Base-by-base conservation (phyloP, 2,113 vertebrate species). In the Campylomormyrus numenius region DNA sequence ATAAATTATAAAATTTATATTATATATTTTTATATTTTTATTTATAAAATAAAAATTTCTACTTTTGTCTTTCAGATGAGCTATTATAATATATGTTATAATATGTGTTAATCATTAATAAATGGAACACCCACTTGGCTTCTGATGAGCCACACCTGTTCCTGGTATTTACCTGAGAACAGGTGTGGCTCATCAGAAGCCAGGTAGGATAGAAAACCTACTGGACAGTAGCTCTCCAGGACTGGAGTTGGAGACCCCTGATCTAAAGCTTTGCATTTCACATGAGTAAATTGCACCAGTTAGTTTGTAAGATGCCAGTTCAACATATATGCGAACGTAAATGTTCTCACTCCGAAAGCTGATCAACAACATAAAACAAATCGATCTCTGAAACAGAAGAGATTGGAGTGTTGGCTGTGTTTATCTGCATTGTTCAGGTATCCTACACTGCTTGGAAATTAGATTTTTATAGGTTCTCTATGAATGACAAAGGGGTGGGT, bases 341-440 rank as follows among this genome's bases (percentile, higher is more conserved):
- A 35, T 35, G 42, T 88, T 42, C 35, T 80, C 11, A 56, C 53
- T 19, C n/a, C 58, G 90, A 90, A 42, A 52, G 27, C 13, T 56
- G 6, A 15, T 39, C n/a, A 50, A 21, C 7, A 50, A 83, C 10
- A 35, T 45, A 52, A 35, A 39, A 5, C 39, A n/a, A 85, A 42
- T 48, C 5, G 2, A 21, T 21, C 9, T 31, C n/a, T 58, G n/a
- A 62, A 24, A 85, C n/a, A 45, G 42, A 77, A 77, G 1, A 89
- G 7, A 2, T 15, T 13, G 19, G 31, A 24, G 80, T 80, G 90
- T 91, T 90, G 93, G 91, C 92, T 89, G 92, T 93, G 92, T 91
- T 89, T 46, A 90, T 89, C 89, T 88, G 92, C 89, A 92, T 93
- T 87, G 91, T 91, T 0, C 91, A 88, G 89, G 50, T 39, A 74